A percentile compares a stretch with the other conserved stretches of the same genome.
Evolutionary conservation across 2,113 vertebrate genomes (phyloP).

Genomic region (Leucoraja erinaceus): DNA sequence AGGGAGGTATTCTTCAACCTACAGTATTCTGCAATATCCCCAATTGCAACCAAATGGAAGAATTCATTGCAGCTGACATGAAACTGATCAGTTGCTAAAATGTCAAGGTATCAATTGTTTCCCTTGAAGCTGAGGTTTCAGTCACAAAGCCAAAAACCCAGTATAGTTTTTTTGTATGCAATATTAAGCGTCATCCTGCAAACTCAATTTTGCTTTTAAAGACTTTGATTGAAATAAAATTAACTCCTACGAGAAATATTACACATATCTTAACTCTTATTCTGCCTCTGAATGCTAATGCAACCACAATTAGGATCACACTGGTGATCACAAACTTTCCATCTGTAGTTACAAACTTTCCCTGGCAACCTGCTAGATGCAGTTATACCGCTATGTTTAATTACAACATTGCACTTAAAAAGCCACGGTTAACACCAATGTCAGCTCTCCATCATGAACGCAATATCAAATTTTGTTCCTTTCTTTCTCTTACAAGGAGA

Average conservation of each 20-base stretch:
- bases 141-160: background rate
- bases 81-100: background rate
- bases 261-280: background rate
- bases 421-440: background rate
- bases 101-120: background rate
- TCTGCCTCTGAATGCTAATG: background rate
- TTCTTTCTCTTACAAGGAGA: background rate
- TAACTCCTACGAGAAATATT: background rate
- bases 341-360: background rate
- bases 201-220: background rate
- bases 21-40: background rate
- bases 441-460: background rate
- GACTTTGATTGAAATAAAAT: background rate
- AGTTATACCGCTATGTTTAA: too few relatives aligned
- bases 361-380: background rate
- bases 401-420: background rate
- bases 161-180: background rate
- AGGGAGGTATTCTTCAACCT: background rate
- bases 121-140: background rate
- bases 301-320: background rate
- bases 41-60: background rate
- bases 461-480: background rate
- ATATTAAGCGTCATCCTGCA: background rate
- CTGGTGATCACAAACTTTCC: background rate
- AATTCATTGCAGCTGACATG: background rate